Evolutionary conservation across 2,888 invertebrate species (phyloP).

Genomic region (Ormyrus labotus): DNA sequence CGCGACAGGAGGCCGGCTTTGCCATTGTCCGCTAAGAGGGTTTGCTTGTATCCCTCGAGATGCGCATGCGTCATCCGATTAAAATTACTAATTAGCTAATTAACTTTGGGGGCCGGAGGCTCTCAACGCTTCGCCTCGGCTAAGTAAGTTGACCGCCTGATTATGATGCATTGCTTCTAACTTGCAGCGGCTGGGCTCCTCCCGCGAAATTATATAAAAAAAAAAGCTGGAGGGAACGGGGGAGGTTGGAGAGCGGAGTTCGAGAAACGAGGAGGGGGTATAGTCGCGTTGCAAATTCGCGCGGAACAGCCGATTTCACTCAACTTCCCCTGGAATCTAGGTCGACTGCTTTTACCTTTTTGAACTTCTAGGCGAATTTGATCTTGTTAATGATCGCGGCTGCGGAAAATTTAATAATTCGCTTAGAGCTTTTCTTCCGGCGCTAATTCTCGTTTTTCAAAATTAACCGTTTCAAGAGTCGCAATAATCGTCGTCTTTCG

Average conservation of each 20-base stretch:
- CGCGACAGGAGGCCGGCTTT: slow-evolving; percentile 54
- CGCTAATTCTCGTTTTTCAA: no score
- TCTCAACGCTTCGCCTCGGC: slow-evolving; percentile 47
- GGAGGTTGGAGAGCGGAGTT: not conserved
- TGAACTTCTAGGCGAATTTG: no score
- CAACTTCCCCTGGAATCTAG: not conserved
- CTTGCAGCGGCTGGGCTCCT: slow-evolving; percentile 31
- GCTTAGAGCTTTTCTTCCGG: no score
- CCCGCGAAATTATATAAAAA: slow-evolving; percentile 1
- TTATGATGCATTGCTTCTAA: slow-evolving; percentile 72
- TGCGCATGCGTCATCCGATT: slow-evolving; percentile 76
- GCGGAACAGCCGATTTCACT: not conserved
- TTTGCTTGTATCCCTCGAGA: slow-evolving; percentile 76
- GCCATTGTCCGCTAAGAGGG: slow-evolving; percentile 73
- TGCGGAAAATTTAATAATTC: no score
- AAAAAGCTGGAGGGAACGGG: not conserved
- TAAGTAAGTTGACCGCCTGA: slow-evolving; percentile 74
- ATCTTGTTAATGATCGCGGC: no score
- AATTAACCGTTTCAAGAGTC: no score
- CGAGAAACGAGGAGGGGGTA: not conserved
- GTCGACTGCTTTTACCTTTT: no score
- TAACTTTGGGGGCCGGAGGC: slow-evolving; percentile 70
- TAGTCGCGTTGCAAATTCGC: not conserved
- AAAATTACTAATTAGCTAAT: slow-evolving; percentile 76
- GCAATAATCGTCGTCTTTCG: no score